Evolutionary conservation across 2,113 vertebrate genomes (phyloP).

Genomic region (Dromaius novaehollandiae): DNA sequence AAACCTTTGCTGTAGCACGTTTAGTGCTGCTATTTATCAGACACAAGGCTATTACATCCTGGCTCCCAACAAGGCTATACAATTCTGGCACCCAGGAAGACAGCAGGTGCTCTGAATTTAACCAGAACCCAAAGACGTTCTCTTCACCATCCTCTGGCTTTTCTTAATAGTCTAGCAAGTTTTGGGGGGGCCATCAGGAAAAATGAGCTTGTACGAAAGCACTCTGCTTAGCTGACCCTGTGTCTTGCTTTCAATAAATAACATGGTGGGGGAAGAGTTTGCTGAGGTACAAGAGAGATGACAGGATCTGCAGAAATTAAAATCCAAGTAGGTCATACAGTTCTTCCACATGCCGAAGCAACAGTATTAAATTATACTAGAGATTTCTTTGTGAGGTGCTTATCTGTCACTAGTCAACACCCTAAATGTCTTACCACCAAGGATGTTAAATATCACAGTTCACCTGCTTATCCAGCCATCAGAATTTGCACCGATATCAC

Average conservation of each 20-base stretch:
- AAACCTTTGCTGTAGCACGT: constrained; percentile 72
- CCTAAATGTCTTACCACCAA: not conserved
- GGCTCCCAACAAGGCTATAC: constrained; percentile 57
- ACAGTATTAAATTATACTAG: not conserved
- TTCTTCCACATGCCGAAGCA: not conserved
- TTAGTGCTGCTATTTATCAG: constrained; percentile 73
- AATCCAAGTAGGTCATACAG: not conserved
- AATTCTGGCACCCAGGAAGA: constrained; percentile 66
- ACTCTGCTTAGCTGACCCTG: not conserved
- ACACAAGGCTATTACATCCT: constrained; percentile 67
- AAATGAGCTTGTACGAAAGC: not conserved
- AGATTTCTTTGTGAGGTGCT: not conserved
- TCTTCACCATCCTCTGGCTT: not conserved
- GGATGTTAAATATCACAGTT: rapidly evolving
- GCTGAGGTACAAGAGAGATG: not conserved
- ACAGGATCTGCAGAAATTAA: not conserved
- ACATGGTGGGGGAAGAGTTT: not conserved
- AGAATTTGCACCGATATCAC: not conserved
- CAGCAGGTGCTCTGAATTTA: constrained; percentile 62
- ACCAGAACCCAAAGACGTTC: constrained; percentile 9
- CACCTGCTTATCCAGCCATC: not conserved
- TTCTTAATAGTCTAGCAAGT: not conserved
- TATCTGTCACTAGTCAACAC: not conserved
- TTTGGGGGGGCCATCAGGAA: not conserved
- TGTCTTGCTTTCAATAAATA: not conserved